Percentiles rank a stretch among this genome's conserved stretches.
These are phyloP conservation scores for Trididemnum miniatum DNA, from an alignment of 23 tunicate species.

Conservation along the genomic window DNA sequence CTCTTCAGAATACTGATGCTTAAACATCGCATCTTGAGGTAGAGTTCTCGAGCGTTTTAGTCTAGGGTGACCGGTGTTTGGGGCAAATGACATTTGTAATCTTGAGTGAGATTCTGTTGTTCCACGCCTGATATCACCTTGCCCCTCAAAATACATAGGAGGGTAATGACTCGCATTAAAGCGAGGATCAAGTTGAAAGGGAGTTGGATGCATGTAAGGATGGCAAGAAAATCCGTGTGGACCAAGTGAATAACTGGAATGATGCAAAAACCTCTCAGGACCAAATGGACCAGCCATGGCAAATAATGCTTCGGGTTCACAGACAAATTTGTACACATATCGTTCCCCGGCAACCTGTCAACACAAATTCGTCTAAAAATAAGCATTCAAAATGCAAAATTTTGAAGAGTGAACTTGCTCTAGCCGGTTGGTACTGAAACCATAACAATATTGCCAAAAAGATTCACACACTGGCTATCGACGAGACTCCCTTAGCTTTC, in stretches of 20 bases:
- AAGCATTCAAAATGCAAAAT: too few relatives aligned
- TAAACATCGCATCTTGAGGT: not conserved
- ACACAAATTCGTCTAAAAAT: too few relatives aligned
- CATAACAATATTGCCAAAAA: too few relatives aligned
- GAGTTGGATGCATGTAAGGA: slow-evolving; percentile 24
- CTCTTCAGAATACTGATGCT: not conserved
- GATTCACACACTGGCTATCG: too few relatives aligned
- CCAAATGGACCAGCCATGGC: slow-evolving; percentile 79
- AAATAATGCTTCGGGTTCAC: slow-evolving; percentile 92
- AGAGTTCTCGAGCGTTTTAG: not conserved
- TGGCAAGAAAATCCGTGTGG: slow-evolving; percentile 47
- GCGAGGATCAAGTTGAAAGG: slow-evolving; percentile 9
- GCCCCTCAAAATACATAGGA: slow-evolving; percentile 11
- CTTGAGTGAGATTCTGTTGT: not conserved
- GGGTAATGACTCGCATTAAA: not conserved
- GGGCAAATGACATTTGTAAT: not conserved
- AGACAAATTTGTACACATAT: slow-evolving; percentile 95
- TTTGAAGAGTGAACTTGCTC: too few relatives aligned
- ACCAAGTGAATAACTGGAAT: slow-evolving; percentile 19
- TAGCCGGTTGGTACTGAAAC: too few relatives aligned
- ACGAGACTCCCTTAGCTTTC: too few relatives aligned
- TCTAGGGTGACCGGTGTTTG: not conserved
- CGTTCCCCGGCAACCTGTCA: slow-evolving; percentile 94
- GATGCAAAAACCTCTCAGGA: slow-evolving; percentile 67
- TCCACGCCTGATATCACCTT: not conserved